Evolutionary conservation across 2,113 vertebrate genomes (phyloP).

Genomic region (Rhabdomys dilectus): DNA sequence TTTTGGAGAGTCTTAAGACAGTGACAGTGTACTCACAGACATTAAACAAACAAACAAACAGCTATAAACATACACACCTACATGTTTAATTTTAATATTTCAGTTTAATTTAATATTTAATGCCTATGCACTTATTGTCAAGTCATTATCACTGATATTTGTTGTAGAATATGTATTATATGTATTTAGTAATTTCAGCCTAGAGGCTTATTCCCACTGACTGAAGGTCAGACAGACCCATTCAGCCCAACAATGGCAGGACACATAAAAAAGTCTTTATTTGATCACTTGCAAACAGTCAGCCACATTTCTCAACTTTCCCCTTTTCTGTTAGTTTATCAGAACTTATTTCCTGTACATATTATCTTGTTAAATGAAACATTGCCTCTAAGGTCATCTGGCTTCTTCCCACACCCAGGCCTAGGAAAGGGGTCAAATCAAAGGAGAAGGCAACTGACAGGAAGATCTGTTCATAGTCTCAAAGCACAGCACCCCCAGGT

Average conservation of each 20-base stretch:
- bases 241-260: background rate
- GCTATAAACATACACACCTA: too few relatives aligned
- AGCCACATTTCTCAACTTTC: background rate
- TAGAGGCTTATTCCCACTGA: background rate
- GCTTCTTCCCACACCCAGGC: background rate
- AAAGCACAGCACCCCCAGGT: background rate
- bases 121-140: fast-evolving
- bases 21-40: too few relatives aligned
- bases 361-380: background rate
- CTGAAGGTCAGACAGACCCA: background rate
- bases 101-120: background rate
- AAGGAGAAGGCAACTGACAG: background rate
- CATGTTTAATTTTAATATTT: background rate
- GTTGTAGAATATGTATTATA: background rate
- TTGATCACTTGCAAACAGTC: background rate
- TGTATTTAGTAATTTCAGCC: background rate
- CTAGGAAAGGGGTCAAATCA: fast-evolving
- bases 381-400: background rate
- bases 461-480: background rate
- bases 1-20: too few relatives aligned
- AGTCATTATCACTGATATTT: background rate
- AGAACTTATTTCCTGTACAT: background rate
- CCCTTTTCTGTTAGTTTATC: background rate
- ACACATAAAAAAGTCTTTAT: fast-evolving
- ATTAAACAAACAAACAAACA: too few relatives aligned